Base-by-base conservation (phyloP, 2,888 invertebrate genomes). In the Choristoneura rosaceana region DNA sequence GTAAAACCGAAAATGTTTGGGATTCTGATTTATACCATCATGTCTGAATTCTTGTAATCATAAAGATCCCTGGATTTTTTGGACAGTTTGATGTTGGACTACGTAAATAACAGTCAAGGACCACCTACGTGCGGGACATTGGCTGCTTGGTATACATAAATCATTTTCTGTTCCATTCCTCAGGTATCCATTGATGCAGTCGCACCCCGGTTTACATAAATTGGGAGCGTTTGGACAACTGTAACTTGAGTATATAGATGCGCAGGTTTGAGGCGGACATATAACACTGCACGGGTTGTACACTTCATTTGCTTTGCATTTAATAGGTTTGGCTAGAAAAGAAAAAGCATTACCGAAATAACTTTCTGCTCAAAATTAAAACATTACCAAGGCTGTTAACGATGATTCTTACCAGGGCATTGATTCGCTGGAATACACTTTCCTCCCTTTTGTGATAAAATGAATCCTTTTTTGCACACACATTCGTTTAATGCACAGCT, bases 221-320 rank as follows among this genome's bases (percentile, higher is more conserved):
- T 68, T 50, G 10, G 8, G 0, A 2, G 41, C 52, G 5, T 38
- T 17, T 0, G 3, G 34, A 33, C 76, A 76, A 25, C 38, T 10
- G 15, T 74, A 76, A 33, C n/a, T 8, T 5, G 73, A 17, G 59
- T 70, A 62, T 34, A 63, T 43, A 14, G 74, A 69, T 10, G 58
- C 61, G 33, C 74, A 76, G 4, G 74, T 75, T 71, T 75, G 76
- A 0, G 76, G 74, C 1, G 76, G 76, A n/a, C 76, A 76, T 9
- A 25, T 64, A 38, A 65, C 43, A 12, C 68, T 60, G 45, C 74
- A 73, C 9, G 63, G 50, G 14, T 33, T 61, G 65, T 62, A 76
- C 4, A 70, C 67, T 47, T 76, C 76, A 43, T 76, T 75, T 17
- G 50, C 43, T 64, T 68, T 67, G 50, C 74, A 75, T 61, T 71